phyloP scores from a whole-genome alignment of 2,797 vertebrate species.

The Silurus lanzhouensis region DNA sequence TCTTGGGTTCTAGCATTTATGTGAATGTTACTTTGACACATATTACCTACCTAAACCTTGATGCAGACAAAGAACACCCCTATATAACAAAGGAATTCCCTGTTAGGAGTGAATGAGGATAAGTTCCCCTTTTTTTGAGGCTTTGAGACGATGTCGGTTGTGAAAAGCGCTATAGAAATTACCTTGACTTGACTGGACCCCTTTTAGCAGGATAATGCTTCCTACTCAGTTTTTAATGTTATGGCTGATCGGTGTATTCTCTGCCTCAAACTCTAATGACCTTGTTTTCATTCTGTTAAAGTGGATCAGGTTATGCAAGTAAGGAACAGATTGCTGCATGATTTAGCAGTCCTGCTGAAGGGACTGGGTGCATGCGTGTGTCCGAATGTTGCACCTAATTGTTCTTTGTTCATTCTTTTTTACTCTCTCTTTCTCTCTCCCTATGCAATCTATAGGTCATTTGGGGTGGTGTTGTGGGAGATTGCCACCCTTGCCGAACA shows the following conservation, averaged over 20 bases:
- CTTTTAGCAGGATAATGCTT: too few species aligned
- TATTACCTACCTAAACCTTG: too few species aligned
- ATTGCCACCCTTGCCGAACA: slow-evolving; percentile 94
- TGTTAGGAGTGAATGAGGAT: too few species aligned
- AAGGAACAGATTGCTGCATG: slow-evolving; percentile 42
- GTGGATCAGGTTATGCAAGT: slow-evolving; percentile 32
- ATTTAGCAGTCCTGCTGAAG: slow-evolving; percentile 31
- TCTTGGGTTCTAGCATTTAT: too few species aligned
- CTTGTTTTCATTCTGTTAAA: slow-evolving; percentile 44
- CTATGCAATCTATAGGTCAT: slow-evolving; percentile 74
- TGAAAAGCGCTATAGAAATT: too few species aligned
- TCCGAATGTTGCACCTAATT: background rate
- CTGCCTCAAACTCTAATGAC: slow-evolving; percentile 31
- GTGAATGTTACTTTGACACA: too few species aligned
- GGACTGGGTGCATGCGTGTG: background rate
- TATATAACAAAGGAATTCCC: too few species aligned
- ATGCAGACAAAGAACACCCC: too few species aligned
- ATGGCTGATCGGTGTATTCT: background rate
- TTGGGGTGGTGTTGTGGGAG: slow-evolving; percentile 97
- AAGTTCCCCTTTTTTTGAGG: too few species aligned
- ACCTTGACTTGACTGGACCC: too few species aligned
- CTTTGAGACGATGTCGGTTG: too few species aligned
- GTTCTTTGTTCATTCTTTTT: background rate
- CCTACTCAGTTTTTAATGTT: too few species aligned
- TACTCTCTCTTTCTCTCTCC: background rate